These are phyloP conservation scores for Electrona antarctica DNA, from an alignment of 2,113 vertebrate species.

Conservation along the genomic window DNA sequence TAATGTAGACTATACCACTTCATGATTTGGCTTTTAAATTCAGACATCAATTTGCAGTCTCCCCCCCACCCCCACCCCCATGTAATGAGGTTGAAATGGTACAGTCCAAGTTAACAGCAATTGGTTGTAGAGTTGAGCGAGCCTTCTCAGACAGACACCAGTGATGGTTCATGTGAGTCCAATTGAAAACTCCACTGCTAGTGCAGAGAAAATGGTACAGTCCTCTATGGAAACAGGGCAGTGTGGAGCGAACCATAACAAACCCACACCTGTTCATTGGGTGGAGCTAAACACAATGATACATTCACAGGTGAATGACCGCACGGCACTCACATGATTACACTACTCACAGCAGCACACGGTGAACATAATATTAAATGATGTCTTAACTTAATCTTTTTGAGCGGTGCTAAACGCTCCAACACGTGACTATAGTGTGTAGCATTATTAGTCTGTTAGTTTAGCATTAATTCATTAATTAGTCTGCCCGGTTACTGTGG, in stretches of 20 bases:
- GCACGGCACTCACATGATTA: too few relatives aligned
- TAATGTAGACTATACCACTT: not conserved
- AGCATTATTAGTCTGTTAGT: too few relatives aligned
- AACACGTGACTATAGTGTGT: too few relatives aligned
- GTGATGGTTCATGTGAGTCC: not conserved
- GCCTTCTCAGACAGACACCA: not conserved
- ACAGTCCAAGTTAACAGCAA: conserved; percentile 46
- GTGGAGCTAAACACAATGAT: conserved; percentile 53
- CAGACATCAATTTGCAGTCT: not conserved
- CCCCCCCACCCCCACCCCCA: conserved; percentile 15
- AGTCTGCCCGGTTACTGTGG: too few relatives aligned
- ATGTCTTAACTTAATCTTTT: too few relatives aligned
- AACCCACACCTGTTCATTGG: conserved; percentile 67
- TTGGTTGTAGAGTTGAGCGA: not conserved
- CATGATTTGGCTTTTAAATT: not conserved
- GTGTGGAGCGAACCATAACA: conserved; percentile 58
- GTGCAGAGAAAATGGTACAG: conserved; percentile 72
- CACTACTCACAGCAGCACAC: too few relatives aligned
- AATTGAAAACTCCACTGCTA: conserved; percentile 13
- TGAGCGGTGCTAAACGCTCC: too few relatives aligned
- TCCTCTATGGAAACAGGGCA: conserved; percentile 70
- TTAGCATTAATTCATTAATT: too few relatives aligned
- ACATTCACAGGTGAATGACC: conserved; percentile 46
- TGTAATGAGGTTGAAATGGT: conserved; percentile 55
- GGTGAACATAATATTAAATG: too few relatives aligned